Evolutionary conservation across 1,140 invertebrate species (phyloP), one percentile per base, ranked within the genome.

Genomic region (Lordiphosa mommai): DNA sequence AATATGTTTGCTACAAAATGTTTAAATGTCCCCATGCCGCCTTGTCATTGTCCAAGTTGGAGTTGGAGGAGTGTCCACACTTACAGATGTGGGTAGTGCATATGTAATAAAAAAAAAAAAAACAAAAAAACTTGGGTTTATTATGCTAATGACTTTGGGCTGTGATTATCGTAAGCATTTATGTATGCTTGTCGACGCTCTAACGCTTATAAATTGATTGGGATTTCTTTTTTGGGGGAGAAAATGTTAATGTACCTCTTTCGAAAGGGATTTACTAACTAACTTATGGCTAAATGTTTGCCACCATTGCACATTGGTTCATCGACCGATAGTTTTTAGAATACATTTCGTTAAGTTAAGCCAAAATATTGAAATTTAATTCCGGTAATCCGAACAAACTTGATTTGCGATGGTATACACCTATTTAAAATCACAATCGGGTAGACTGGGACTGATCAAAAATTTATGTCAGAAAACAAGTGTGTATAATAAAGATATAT

Each of bases 1-100:
- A 84, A 84, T 84, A 84, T 84, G 77, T 84, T 84, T 84, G 79
- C 79, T 72, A 79, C 85, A 84, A 27, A 84, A 84, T 85, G 79
- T 85, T 84, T 84, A 84, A 84, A 84, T 85, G 79, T 65, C 60
- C 38, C 10, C 46, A 49, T 43, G 27, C 41, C 38, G 7, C 12
- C 40, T 33, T n/a, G 53, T 41, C 49, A 65, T 82, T 76, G 61
- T 82, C 58, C 63, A 12, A 41, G 50, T 34, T 48, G 29, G 30
- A 34, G 33, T 23, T 43, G 23, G 29, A 17, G 20, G 29, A 41
- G 13, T 53, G 20, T 10, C 27, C 16, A 43, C 10, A 8, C 52
- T 40, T 29, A 3, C 43, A 32, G 17, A 1, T 1, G 7, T 20
- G 17, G 17, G 37, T 50, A 67, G 49, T 74, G 61, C 74, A 80